Evolutionary conservation across 2,888 invertebrate genomes (phyloP), one percentile per base, ranked within the genome.

Genomic region (Parochlus steinenii): DNA sequence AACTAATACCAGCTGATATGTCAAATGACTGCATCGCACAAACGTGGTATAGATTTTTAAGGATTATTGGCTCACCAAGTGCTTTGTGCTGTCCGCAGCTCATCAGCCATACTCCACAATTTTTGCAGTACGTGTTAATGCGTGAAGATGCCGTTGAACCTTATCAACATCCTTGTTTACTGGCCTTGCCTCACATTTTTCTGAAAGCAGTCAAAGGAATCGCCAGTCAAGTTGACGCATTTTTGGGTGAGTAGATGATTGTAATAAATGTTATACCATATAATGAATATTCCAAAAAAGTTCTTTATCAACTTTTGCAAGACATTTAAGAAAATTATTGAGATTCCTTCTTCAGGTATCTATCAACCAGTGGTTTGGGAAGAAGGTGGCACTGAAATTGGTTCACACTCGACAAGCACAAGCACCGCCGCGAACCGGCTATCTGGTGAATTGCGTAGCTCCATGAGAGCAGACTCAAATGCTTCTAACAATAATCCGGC

Each of bases 1-100:
- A 71, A 46, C 58, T 92, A 29, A 79, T 92, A 39, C 86, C 90
- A 3, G 54, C 65, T 1, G 78, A 77, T 33, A 92, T 93, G 82
- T 71, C 74, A 27, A 74, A 82, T 40, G 86, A 90, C 53, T 86
- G 87, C 40, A 75, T 93, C 24, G 81, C 86, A 39, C 95, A 97
- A 63, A 80, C 83, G 48, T 95, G 95, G 95, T 95, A 89, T 60
- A 71, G 95, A 40, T 79, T 95, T 50, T 63, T 95, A 40, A 87
- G 93, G 51, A 85, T 87, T 24, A 76, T 95, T 41, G 92, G 93
- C 19, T 92, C 92, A 61, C 95, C 95, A 0, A 89, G 87, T 1
- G 87, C 89, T 47, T 64, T 97, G 40, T 86, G 86, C 47, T 74
- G 82, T 24, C 87, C 89, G 0, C 77, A 82, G 46, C 65, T 82